Base-by-base conservation (phyloP, 2,888 invertebrate species). In the Xanthia togata region DNA sequence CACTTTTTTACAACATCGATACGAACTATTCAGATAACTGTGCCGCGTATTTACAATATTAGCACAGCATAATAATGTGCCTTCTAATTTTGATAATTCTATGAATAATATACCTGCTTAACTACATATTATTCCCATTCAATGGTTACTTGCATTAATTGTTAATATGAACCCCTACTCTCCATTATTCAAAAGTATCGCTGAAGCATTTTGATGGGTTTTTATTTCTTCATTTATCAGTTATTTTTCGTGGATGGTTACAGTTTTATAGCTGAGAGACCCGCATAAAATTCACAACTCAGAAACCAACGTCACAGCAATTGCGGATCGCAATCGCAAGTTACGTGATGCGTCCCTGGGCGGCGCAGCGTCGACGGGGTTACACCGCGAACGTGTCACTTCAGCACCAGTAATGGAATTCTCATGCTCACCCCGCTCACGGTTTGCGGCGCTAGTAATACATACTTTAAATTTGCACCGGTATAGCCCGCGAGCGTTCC, bases 381-480 rank as follows among this genome's bases (percentile, higher is more conserved):
- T 88, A 89, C 87, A 89, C 88, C 87, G 85, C 90, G 91, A 92
- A 89, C 93, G 92, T 93, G 93, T 94, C 94, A 92, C 93, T 93
- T 91, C 91, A 91, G 92, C 91, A 91, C 89, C 95, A 93, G 94
- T 96, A 96, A 96, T 96, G 96, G 96, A 95, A 94, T 95, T 96
- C 94, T 94, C 96, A 93, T 96, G 96, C 96, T 96, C 94, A 90
- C 92, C 88, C 83, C 93, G 91, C 91, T 93, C 93, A 93, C 93
- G 94, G 93, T 93, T 92, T 95, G 95, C 92, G 93, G 93, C 90
- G 91, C 90, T 94, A 93, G 93, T 94, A 93, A 95, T 95, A 96
- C 95, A 95, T 93, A 95, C 95, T 96, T 96, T 93, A 95, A 95
- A 95, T 96, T 95, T 95, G 93, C 95, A 95, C 95, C 95, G 94